Evolutionary conservation across 2,113 vertebrate genomes (phyloP).

Genomic region (Oenanthe melanoleuca): DNA sequence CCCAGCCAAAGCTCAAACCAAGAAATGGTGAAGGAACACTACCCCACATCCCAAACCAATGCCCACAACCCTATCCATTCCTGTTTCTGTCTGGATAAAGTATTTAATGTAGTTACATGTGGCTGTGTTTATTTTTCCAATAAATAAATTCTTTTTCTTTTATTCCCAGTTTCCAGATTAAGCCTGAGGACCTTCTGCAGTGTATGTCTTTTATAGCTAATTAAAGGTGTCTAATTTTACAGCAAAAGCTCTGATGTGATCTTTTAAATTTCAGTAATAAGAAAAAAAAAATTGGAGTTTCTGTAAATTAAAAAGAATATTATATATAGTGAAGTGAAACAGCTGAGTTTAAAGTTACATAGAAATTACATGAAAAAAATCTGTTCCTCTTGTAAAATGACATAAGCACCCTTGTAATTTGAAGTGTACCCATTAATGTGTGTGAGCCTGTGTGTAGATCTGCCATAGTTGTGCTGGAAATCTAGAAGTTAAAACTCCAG

Average conservation of each 20-base stretch:
- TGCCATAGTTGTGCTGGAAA: background rate
- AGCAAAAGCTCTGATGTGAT: background rate
- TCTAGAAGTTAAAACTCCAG: background rate
- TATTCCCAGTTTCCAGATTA: background rate
- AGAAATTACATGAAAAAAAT: background rate
- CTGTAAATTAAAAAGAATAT: background rate
- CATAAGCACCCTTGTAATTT: fast-evolving
- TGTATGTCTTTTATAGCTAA: background rate
- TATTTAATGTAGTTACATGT: background rate
- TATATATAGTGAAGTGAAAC: background rate
- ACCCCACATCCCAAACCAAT: background rate
- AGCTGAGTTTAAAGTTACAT: background rate
- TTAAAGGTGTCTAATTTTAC: background rate
- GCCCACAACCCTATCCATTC: background rate
- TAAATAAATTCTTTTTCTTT: background rate
- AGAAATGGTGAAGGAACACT: background rate
- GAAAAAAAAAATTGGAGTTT: background rate
- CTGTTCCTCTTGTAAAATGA: background rate
- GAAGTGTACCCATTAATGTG: background rate
- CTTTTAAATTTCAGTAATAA: background rate
- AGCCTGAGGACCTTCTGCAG: background rate
- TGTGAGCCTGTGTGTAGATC: background rate
- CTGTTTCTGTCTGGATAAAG: background rate
- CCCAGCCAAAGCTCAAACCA: background rate
- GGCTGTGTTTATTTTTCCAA: background rate